phyloP scores from a whole-genome alignment of 2,888 invertebrate genomes.

The Xestoiulus laeticollis region DNA sequence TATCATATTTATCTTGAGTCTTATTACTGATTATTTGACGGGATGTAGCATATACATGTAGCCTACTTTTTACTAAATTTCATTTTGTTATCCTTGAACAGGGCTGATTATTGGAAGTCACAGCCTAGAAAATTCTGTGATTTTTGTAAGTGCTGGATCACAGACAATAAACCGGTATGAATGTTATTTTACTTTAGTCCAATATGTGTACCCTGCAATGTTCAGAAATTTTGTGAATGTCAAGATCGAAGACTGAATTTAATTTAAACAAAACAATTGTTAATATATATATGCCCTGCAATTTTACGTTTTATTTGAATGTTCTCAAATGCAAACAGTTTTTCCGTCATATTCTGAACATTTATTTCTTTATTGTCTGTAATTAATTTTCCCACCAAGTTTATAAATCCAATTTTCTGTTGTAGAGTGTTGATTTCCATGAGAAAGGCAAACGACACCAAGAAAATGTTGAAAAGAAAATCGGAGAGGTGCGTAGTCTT shows the following conservation, averaged over 20 bases:
- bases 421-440: conserved; percentile 91
- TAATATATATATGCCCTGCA: no score
- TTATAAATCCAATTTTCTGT: conserved; percentile 46
- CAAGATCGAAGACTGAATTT: no score
- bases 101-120: conserved; percentile 98
- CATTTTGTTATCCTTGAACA: conserved; percentile 64
- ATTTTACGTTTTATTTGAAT: no score
- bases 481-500: conserved; percentile 25
- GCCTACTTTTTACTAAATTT: no score
- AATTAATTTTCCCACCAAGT: conserved; percentile 3
- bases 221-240: no score
- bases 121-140: conserved; percentile 95
- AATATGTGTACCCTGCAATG: no score
- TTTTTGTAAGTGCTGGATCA: conserved; percentile 98
- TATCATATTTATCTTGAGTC: no score
- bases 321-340: no score
- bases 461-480: conserved; percentile 86
- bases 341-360: no score
- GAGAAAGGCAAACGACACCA: conserved; percentile 93
- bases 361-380: background rate
- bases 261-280: no score
- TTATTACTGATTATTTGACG: no score
- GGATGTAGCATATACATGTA: no score
- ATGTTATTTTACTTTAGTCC: background rate
- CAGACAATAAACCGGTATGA: conserved; percentile 87